Evolutionary conservation across 2,888 invertebrate species (phyloP), one percentile per base, ranked within the genome.

Genomic region (Rhaphigaster nebulosa): DNA sequence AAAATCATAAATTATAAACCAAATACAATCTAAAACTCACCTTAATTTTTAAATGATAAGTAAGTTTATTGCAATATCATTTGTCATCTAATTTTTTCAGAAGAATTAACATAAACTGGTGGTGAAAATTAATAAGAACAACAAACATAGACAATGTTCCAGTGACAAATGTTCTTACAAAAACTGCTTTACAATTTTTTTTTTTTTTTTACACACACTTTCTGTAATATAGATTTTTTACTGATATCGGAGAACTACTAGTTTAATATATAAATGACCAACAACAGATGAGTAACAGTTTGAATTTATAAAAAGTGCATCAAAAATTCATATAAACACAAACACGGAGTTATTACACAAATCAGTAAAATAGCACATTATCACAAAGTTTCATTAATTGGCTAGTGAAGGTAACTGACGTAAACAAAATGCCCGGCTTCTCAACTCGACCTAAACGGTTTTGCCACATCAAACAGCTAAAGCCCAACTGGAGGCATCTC

Each of bases 401-500:
- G 70, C 20, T 70, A 34, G 70, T 70, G 70, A 70, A 70, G 70
- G 70, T 70, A 70, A 70, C 70, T 70, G 70, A 70, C 70, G 70
- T 70, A 70, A 70, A 70, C 70, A 34, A 70, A 60, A 70, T 70
- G 70, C 70, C 70, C 70, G 70, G 70, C 70, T 70, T 70, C 70
- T 70, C 8, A 12, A 70, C 34, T 34, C 70, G 34, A 34, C 20
- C 34, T 70, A 18, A 34, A 70, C 70, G 70, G 70, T 70, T 70
- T 20, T 70, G 70, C 70, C 34, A 70, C 70, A 70, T 70, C 70
- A 70, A 70, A 70, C 70, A 70, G 70, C 70, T 70, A 70, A 70
- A 70, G 70, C 70, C 70, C 70, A 70, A 70, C 70, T 70, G 70
- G 70, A 70, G 70, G 70, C 70, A 70, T 70, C 70, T 70, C 34